phyloP scores from a whole-genome alignment of 2,113 vertebrate genomes.

The Cyanistes caeruleus region DNA sequence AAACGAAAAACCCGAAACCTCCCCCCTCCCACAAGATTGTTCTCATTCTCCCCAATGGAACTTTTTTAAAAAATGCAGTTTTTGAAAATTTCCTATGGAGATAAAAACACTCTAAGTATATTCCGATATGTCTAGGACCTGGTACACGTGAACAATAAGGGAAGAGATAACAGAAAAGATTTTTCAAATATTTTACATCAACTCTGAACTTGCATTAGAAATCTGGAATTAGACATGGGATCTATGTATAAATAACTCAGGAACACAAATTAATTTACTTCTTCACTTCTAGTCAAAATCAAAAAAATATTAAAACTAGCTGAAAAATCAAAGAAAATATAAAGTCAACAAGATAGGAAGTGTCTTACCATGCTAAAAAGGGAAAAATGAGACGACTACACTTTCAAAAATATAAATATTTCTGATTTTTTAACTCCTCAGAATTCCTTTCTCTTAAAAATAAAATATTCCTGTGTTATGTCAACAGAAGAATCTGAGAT shows the following conservation, averaged over 20 bases:
- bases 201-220: not conserved
- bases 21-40: rapidly evolving
- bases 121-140: not conserved
- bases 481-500: not conserved
- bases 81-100: not conserved
- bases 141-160: not conserved
- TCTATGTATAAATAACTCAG: not conserved
- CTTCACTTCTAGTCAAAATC: not conserved
- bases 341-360: not conserved
- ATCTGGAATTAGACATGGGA: not conserved
- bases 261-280: not conserved
- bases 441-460: not conserved
- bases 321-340: not conserved
- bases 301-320: not conserved
- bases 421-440: not conserved
- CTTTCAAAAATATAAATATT: not conserved
- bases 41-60: not conserved
- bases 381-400: not conserved
- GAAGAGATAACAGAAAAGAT: not conserved
- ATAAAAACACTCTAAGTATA: not conserved
- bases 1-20: rapidly evolving
- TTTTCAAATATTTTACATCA: not conserved
- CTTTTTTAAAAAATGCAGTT: not conserved
- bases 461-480: not conserved
- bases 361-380: not conserved